Conservation (phyloP, 2,888 invertebrate species). For the Operophtera brumata region DNA sequence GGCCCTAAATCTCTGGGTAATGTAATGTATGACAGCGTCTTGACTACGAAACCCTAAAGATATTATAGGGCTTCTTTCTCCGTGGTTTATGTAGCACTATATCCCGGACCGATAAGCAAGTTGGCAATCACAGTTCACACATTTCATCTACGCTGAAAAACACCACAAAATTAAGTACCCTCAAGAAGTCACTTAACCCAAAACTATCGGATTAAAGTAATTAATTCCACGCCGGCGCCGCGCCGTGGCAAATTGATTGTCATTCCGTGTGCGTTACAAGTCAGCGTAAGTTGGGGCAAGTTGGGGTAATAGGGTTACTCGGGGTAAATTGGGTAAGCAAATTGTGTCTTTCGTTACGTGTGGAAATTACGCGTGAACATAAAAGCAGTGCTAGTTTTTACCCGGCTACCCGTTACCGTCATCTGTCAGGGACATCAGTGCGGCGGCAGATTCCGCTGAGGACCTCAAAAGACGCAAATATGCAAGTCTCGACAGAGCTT, state of each 20-base stretch:
- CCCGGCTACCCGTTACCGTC: too few relatives aligned
- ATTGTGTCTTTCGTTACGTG: slow-evolving; percentile 28
- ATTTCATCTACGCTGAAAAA: slow-evolving; percentile 1
- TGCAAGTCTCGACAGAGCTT: too few relatives aligned
- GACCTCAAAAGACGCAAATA: too few relatives aligned
- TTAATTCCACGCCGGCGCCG: slow-evolving; percentile 24
- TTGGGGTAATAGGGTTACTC: neutral
- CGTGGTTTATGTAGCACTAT: too few relatives aligned
- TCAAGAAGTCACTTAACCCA: slow-evolving; percentile 16
- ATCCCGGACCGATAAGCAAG: too few relatives aligned
- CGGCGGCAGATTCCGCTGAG: too few relatives aligned
- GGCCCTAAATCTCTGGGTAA: too few relatives aligned
- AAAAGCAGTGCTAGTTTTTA: neutral
- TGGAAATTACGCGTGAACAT: slow-evolving; percentile 14
- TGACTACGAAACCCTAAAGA: too few relatives aligned
- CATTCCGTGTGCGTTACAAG: slow-evolving; percentile 22
- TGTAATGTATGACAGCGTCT: too few relatives aligned
- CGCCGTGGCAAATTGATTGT: slow-evolving; percentile 25
- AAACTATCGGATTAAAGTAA: slow-evolving; percentile 30
- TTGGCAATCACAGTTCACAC: neutral
- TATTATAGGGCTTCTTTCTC: too few relatives aligned
- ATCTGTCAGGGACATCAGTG: too few relatives aligned
- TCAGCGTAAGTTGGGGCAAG: neutral
- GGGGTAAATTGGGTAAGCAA: slow-evolving; percentile 4
- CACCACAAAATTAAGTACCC: slow-evolving; percentile 1